Evolutionary conservation across 2,113 vertebrate genomes (phyloP), one percentile per base, ranked within the genome.

Genomic region (Equus quagga): DNA sequence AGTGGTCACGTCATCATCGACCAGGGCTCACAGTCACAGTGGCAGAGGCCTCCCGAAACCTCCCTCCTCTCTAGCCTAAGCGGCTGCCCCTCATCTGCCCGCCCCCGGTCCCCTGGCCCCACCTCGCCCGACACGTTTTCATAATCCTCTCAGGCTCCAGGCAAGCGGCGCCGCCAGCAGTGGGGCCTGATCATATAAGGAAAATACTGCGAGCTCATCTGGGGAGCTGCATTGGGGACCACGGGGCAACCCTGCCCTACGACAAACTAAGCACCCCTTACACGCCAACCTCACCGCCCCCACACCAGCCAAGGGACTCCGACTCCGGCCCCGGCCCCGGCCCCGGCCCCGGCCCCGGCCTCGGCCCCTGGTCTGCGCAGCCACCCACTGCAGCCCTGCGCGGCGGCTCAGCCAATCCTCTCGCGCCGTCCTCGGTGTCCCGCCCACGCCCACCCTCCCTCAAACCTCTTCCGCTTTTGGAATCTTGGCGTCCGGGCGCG

Each of bases 1-100:
- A 98, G 98, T 97, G 98, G 98, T 98, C 98, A 64, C 4, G 89
- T 99, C 98, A 97, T 98, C 98, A 97, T 89, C 41, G 98, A 98
- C 98, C 97, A 90, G 96, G 87, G 76, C 46, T 93, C 41, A 18
- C 93, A 69, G 79, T 6, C 3, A 28, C 28, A 8, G 87, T 76
- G 23, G 41, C 75, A 54, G 14, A 41, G n/a, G 19, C 13, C 28
- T 31, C 91, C 89, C 96, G 36, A 54, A 36, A 8, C 24, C 26
- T 26, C 28, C 24, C 85, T 41, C 4, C 5, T 8, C 26, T 31
- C 60, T 9, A 26, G 26, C 51, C 93, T 60, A 64, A 4, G n/a
- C 36, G 0, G 26, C 31, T 0, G 6, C 12, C 80, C 67, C 36
- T 33, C 24, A 4, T 7, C 76, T 44, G 31, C 36, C 93, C 1